phyloP scores from a whole-genome alignment of 2,888 invertebrate genomes.

The Allygus modestus region DNA sequence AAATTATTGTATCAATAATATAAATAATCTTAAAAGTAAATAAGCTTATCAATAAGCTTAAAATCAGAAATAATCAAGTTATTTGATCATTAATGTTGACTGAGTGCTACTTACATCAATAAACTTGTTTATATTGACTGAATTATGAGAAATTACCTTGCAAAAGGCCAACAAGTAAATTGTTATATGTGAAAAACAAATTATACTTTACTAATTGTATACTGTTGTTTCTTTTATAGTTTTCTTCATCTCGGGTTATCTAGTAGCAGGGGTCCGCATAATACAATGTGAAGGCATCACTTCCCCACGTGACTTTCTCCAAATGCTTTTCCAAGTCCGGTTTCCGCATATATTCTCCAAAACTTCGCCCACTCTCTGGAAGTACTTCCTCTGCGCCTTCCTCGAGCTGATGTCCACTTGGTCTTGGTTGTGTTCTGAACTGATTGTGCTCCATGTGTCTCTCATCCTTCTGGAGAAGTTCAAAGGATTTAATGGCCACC shows the following conservation, averaged over 20 bases:
- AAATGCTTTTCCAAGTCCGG: constrained; percentile 31
- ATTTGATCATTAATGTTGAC: too few species aligned
- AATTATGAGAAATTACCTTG: too few species aligned
- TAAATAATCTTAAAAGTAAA: too few species aligned
- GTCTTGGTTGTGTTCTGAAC: constrained; percentile 6
- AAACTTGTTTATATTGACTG: too few species aligned
- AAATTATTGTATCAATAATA: too few species aligned
- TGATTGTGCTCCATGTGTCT: constrained; percentile 4
- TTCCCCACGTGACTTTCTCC: not conserved
- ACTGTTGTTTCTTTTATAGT: not conserved
- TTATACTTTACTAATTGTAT: too few species aligned
- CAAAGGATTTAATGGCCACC: not conserved
- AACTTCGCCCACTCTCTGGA: constrained; percentile 14
- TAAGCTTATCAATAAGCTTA: too few species aligned
- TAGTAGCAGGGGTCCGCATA: not conserved
- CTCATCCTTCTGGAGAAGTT: constrained; percentile 14
- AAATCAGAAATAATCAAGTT: too few species aligned
- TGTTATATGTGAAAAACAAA: too few species aligned
- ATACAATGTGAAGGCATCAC: not conserved
- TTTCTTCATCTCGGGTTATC: not conserved
- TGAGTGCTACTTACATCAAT: too few species aligned
- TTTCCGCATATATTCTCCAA: constrained; percentile 17
- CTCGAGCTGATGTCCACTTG: not conserved
- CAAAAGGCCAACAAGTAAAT: too few species aligned
- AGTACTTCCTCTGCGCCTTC: not conserved